These are phyloP conservation scores for Ips typographus DNA, from an alignment of 1,140 invertebrate genomes.

Conservation along the genomic window DNA sequence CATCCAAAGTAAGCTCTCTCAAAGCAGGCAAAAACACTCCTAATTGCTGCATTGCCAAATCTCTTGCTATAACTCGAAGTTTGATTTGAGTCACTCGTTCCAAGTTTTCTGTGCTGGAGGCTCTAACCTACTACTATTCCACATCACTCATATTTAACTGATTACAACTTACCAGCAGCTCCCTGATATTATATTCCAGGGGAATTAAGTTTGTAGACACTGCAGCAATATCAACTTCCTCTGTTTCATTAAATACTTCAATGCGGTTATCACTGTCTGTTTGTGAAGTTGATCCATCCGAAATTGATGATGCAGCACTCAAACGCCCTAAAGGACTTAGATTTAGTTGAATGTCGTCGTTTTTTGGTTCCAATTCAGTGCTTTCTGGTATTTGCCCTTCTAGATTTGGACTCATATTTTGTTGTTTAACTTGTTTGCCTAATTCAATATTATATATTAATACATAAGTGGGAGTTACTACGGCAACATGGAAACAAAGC, in stretches of 20 bases:
- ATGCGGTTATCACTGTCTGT: conserved; percentile 1
- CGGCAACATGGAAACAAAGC: no score
- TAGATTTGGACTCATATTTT: conserved; percentile 34
- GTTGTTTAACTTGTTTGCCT: no score
- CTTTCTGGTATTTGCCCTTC: conserved; percentile 18
- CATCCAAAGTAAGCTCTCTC: conserved; percentile 61
- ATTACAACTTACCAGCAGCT: conserved; percentile 56
- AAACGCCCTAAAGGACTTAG: conserved; percentile 22
- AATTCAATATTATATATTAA: no score
- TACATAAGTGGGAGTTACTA: no score
- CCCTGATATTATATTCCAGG: conserved; percentile 59
- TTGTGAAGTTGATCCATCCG: conserved; percentile 6
- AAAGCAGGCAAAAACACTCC: conserved; percentile 62
- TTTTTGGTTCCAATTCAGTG: conserved; percentile 6
- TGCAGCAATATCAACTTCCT: background rate
- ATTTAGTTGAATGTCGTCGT: conserved; percentile 14
- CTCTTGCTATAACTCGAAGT: conserved; percentile 62
- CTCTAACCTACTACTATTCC: conserved; percentile 52
- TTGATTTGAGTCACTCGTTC: conserved; percentile 59
- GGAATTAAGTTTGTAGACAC: conserved; percentile 47
- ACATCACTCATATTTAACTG: background rate
- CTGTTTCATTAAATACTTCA: conserved; percentile 7
- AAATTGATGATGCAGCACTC: conserved; percentile 20
- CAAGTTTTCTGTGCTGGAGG: conserved; percentile 59
- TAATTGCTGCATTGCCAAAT: conserved; percentile 61